Evolutionary conservation across 2,888 invertebrate species (phyloP).

Genomic region (Anoncus sp.): DNA sequence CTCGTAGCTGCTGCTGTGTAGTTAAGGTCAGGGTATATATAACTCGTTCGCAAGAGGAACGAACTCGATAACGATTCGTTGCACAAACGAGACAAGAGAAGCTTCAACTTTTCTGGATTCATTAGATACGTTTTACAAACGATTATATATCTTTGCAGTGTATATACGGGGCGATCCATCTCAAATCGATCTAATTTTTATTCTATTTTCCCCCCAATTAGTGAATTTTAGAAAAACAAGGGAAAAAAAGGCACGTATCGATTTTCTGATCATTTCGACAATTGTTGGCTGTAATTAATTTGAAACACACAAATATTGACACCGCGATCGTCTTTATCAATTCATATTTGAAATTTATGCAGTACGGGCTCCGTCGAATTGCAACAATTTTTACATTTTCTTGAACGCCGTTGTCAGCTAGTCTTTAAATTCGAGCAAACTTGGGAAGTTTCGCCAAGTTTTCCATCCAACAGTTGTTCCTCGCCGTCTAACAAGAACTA

Average conservation of each 20-base stretch:
- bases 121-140: not conserved
- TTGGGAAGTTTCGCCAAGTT: no score
- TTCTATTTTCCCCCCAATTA: not conserved
- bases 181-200: not conserved
- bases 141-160: not conserved
- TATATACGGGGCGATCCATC: not conserved
- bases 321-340: no score
- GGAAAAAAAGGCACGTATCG: not conserved
- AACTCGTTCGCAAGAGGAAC: conserved; percentile 40
- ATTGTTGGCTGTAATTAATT: no score
- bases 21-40: conserved; percentile 35
- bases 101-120: conserved; percentile 24
- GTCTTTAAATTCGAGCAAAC: no score
- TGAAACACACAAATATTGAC: no score
- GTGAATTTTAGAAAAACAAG: no score
- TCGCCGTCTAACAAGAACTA: no score
- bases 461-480: no score
- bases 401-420: no score
- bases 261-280: not conserved
- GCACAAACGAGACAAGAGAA: conserved; percentile 19
- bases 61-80: conserved; percentile 45
- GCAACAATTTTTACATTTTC: no score
- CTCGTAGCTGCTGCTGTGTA: conserved; percentile 21
- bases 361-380: no score
- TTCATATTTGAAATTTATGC: no score